Percentiles rank a stretch among this genome's conserved stretches.
phyloP scores from a whole-genome alignment of 2,113 vertebrate genomes.

The Oxygymnocypris stewartii region DNA sequence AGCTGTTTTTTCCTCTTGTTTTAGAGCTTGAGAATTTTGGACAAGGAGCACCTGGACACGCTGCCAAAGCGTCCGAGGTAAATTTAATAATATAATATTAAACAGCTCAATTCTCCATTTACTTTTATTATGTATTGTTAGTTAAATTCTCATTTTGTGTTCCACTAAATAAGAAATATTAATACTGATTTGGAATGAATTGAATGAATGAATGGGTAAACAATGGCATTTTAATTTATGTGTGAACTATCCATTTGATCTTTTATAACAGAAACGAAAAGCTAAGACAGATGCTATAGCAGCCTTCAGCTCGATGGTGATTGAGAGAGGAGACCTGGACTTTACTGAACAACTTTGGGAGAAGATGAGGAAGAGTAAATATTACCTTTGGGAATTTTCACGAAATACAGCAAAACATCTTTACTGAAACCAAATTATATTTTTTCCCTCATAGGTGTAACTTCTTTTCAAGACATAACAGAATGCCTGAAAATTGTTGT shows the following conservation, averaged over 20 bases:
- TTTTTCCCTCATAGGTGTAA: conserved; percentile 76
- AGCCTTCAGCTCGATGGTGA: conserved; percentile 74
- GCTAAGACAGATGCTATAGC: conserved; percentile 70
- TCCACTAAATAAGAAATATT: background rate
- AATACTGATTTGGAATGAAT: background rate
- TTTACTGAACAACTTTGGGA: conserved; percentile 94
- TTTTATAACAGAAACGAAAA: conserved; percentile 69
- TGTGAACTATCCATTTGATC: background rate
- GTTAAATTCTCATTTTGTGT: background rate
- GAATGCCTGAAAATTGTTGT: conserved; percentile 83
- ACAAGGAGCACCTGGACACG: conserved; percentile 70
- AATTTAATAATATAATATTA: background rate
- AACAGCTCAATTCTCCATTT: background rate
- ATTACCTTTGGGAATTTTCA: background rate
- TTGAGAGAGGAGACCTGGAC: conserved; percentile 86
- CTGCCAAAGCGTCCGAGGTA: conserved; percentile 76
- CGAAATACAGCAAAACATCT: background rate
- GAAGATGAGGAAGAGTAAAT: conserved; percentile 86
- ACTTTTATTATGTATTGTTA: background rate
- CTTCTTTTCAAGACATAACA: conserved; percentile 86
- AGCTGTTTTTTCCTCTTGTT: background rate
- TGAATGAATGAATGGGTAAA: background rate
- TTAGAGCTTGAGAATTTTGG: conserved; percentile 82
- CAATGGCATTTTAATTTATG: background rate
- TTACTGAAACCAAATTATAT: background rate